Evolutionary conservation across 2,113 vertebrate species (phyloP).

Genomic region (Stigmatopora argus): DNA sequence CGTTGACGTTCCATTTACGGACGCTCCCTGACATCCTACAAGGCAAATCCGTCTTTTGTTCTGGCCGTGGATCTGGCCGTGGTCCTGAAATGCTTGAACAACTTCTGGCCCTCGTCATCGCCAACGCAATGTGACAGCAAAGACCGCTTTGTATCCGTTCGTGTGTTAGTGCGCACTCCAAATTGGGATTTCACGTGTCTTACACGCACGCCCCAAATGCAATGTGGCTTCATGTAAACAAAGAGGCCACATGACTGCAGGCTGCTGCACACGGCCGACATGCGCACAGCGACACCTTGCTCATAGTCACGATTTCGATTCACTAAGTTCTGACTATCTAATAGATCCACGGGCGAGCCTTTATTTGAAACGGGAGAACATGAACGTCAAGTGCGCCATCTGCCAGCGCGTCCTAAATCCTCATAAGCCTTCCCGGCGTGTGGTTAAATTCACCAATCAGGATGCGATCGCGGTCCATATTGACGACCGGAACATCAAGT

Average conservation of each 20-base stretch:
- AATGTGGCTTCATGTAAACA: constrained; percentile 63
- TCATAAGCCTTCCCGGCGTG: constrained; percentile 22
- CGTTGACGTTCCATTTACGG: constrained; percentile 3
- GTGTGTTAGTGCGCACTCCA: not conserved
- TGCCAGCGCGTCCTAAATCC: constrained; percentile 59
- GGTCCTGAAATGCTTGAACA: constrained; percentile 66
- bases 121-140: not conserved
- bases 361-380: constrained; percentile 25
- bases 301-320: constrained; percentile 55
- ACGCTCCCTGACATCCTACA: constrained; percentile 65
- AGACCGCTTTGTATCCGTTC: not conserved
- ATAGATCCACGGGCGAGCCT: constrained; percentile 9
- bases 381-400: constrained; percentile 53
- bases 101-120: constrained; percentile 16
- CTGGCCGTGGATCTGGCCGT: constrained; percentile 67
- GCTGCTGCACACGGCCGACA: constrained; percentile 48
- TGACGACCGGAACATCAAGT: not conserved
- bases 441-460: constrained; percentile 11
- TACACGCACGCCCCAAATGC: not conserved
- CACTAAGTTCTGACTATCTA: not conserved
- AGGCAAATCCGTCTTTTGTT: constrained; percentile 76
- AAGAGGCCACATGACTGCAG: constrained; percentile 64
- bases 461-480: not conserved
- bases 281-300: constrained; percentile 50
- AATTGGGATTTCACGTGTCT: not conserved